Base-by-base conservation (phyloP, 92 coral and sea anemone genomes). In the Parazoanthus swiftii region DNA sequence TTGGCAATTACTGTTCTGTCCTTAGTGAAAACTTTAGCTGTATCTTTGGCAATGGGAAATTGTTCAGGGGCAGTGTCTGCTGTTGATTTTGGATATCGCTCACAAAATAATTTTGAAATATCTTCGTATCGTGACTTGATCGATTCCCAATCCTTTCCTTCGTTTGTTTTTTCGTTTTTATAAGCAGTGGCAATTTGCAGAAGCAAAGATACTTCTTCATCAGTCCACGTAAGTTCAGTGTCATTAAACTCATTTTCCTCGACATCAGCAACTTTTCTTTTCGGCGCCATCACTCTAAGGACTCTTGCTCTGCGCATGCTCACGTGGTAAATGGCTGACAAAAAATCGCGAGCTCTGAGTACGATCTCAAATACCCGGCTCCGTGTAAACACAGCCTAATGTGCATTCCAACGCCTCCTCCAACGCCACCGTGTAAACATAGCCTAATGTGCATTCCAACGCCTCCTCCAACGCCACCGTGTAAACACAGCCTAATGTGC, bases 61-160 rank as follows among this genome's bases (percentile, higher is more conserved):
- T 85, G 56, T 67, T 89, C 85, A 70, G 59, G 90, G 79, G 33
- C 33, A 29, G 33, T 29, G 33, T 73, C 88, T 37, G 46, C 16
- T 35, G 35, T 37, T 76, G 54, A 76, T 42, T 76, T 63, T 20
- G 92, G 92, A 70, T 90, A 90, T 54, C 90, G 59, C 77, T 90
- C 76, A 58, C 82, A 50, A 86, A 74, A 63, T 26, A 75, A 71
- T 65, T 86, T 89, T 35, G 15, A 76, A 80, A 86, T 86, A 56
- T 81, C 88, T 39, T 90, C 76, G 39, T 86, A 86, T 36, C 72
- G 88, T 67, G 90, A 35, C 46, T 89, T 88, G 82, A 85, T 86
- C 35, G 90, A 85, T 84, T 91, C 89, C 90, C 93, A 91, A 88
- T 88, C 63, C 9, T 75, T 80, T 42, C 90, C 90, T 63, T 82